Evolutionary conservation across 2,113 vertebrate species (phyloP).

Genomic region (Chionodraco myersi): DNA sequence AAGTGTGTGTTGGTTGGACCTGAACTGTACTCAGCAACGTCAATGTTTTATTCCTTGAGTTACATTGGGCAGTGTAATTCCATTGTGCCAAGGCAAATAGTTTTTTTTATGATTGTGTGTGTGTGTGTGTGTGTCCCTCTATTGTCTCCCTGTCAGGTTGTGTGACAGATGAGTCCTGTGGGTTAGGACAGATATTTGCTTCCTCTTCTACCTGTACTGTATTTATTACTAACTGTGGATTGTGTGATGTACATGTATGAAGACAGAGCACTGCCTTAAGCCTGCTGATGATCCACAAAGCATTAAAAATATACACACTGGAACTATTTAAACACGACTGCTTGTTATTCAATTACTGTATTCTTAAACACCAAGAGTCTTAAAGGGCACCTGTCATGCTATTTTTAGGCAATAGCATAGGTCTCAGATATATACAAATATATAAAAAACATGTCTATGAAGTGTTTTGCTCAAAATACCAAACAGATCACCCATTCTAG

Average conservation of each 20-base stretch:
- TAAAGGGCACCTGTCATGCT: too few species aligned
- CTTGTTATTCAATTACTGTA: neutral
- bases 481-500: too few species aligned
- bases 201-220: constrained; percentile 68
- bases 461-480: too few species aligned
- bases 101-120: constrained; percentile 31
- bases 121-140: constrained; percentile 51
- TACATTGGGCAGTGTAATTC: constrained; percentile 7
- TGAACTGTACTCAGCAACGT: constrained; percentile 34
- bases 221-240: constrained; percentile 75
- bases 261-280: constrained; percentile 75
- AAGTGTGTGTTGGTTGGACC: constrained; percentile 31
- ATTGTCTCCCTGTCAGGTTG: constrained; percentile 47
- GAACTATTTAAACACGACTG: constrained; percentile 62
- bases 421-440: too few species aligned
- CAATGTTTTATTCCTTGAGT: constrained; percentile 36
- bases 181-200: constrained; percentile 50
- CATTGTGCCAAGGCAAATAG: constrained; percentile 14
- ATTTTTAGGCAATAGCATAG: too few species aligned
- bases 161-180: constrained; percentile 46
- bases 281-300: constrained; percentile 78
- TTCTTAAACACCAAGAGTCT: neutral
- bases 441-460: too few species aligned
- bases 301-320: constrained; percentile 82
- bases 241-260: constrained; percentile 59